Evolutionary conservation across 2,113 vertebrate genomes (phyloP).

Genomic region (Coptodon bakossiorum): DNA sequence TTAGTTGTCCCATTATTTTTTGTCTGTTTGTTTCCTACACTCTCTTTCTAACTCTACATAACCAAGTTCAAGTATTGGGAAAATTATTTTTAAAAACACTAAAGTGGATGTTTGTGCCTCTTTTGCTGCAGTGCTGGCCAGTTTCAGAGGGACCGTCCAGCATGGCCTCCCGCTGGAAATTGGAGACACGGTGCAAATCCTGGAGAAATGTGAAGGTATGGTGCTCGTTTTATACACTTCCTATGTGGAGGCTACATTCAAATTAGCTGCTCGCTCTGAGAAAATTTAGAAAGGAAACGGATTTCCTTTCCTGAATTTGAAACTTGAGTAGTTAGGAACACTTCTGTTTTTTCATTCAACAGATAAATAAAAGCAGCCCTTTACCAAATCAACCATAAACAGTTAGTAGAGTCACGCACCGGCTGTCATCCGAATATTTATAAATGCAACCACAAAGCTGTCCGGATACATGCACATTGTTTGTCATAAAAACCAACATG

Average conservation of each 20-base stretch:
- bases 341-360: neutral
- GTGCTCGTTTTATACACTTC: neutral
- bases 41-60: neutral
- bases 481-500: neutral
- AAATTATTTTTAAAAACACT: neutral
- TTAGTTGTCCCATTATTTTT: neutral
- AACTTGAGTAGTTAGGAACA: neutral
- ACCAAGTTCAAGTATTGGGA: neutral
- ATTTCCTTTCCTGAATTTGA: neutral
- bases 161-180: constrained; percentile 94
- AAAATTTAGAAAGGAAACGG: neutral
- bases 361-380: neutral
- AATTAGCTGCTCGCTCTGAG: neutral
- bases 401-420: neutral
- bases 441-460: neutral
- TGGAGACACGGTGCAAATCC: constrained; percentile 95
- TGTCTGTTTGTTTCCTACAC: neutral
- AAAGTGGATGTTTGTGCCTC: constrained; percentile 3
- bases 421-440: accelerated
- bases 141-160: constrained; percentile 90
- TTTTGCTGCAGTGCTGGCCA: constrained; percentile 85
- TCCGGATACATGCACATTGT: neutral
- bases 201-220: constrained; percentile 96
- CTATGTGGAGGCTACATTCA: neutral
- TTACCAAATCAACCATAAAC: neutral